phyloP scores from a whole-genome alignment of 2,888 invertebrate genomes.

The Drosophila recens region DNA sequence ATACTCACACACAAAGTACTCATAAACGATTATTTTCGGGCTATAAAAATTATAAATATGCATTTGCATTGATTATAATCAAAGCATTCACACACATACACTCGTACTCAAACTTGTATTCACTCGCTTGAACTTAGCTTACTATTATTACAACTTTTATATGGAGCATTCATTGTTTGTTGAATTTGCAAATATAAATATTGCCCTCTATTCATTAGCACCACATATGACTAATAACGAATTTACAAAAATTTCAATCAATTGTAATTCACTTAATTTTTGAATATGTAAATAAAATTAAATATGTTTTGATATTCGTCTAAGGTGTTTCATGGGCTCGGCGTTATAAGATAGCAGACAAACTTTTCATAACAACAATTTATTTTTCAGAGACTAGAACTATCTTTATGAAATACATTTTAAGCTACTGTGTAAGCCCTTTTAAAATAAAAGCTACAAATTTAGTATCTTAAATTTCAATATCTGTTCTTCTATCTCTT shows the following conservation, averaged over 20 bases:
- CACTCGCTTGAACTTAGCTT: constrained; percentile 14
- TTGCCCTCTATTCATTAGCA: too few relatives aligned
- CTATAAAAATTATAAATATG: constrained; percentile 29
- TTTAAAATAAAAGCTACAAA: neutral
- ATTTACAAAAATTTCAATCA: too few relatives aligned
- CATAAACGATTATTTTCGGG: constrained; percentile 14
- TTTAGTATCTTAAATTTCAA: neutral
- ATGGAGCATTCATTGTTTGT: too few relatives aligned
- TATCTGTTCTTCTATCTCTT: neutral
- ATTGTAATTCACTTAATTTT: too few relatives aligned
- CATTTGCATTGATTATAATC: constrained; percentile 11
- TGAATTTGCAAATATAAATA: too few relatives aligned
- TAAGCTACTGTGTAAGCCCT: neutral
- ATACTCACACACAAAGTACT: constrained; percentile 7
- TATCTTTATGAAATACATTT: neutral
- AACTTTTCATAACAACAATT: too few relatives aligned
- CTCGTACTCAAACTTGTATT: neutral
- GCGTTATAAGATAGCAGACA: too few relatives aligned
- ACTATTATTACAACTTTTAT: neutral
- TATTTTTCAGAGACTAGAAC: too few relatives aligned
- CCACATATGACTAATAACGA: too few relatives aligned
- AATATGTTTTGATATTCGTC: too few relatives aligned
- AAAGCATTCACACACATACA: constrained; percentile 20
- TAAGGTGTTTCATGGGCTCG: too few relatives aligned
- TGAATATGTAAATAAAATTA: too few relatives aligned